phyloP scores from a whole-genome alignment of 2,113 vertebrate species.

The Chaetura pelagica region DNA sequence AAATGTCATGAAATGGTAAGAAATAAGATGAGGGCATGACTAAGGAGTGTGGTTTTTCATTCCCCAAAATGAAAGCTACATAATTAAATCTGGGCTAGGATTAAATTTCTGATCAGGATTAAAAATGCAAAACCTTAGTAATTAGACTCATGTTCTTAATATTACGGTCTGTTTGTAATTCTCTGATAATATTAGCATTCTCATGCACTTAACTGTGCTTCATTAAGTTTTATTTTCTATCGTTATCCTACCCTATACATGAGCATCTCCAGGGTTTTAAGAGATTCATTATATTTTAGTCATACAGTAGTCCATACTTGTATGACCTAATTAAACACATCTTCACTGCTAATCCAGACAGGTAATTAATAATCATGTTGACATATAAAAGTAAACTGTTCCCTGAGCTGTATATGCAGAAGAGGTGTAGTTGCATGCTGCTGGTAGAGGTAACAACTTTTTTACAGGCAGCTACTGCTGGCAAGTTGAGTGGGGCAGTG shows the following conservation, averaged over 20 bases:
- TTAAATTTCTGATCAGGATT: constrained; percentile 19
- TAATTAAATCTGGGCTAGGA: background rate
- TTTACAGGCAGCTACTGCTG: background rate
- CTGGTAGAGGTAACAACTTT: background rate
- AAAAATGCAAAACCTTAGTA: constrained; percentile 31
- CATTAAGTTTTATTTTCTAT: constrained; percentile 54
- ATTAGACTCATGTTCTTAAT: constrained; percentile 50
- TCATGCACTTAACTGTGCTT: constrained; percentile 30
- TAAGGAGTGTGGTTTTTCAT: background rate
- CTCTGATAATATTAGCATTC: constrained; percentile 34
- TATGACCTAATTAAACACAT: constrained; percentile 37
- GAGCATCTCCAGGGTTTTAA: background rate
- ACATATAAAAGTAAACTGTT: constrained; percentile 9
- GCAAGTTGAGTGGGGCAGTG: background rate
- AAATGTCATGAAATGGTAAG: background rate
- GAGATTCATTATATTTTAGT: constrained; percentile 50
- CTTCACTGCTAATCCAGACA: constrained; percentile 30
- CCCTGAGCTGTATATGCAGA: background rate
- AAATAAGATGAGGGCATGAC: background rate
- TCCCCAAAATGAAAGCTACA: background rate
- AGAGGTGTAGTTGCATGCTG: background rate
- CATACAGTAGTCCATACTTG: background rate
- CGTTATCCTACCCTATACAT: background rate
- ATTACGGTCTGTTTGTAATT: constrained; percentile 53
- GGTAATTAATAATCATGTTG: constrained; percentile 49